Evolutionary conservation across 2,888 invertebrate species (phyloP), one percentile per base, ranked within the genome.

Genomic region (Pristionchus exspectatus): DNA sequence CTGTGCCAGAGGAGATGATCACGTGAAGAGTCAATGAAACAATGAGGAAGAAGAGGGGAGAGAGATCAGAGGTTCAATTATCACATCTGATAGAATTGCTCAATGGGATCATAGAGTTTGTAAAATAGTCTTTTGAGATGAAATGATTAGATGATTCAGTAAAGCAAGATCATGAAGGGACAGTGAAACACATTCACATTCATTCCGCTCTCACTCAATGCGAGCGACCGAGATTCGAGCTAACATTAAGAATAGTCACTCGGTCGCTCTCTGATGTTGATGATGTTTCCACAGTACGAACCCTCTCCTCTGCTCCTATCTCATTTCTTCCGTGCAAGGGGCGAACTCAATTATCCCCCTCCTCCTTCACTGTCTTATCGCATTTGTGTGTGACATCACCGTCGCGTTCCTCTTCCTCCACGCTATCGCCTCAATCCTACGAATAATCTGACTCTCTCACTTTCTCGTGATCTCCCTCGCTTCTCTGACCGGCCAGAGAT

Each of bases 291-390:
- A 59, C 24, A 24, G 24, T 24, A 24, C 18, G 59, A 59, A 9
- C 3, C 59, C 21, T 59, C 59, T 24, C 21, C 59, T 59, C 59
- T 59, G 59, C 59, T 59, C 21, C 59, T 59, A 50, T 50, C n/a
- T 30, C 69, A n/a, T 24, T 14, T 14, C 14, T n/a, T 21, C 30
- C 30, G 72, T 30, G 72, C 33, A 30, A 30, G 72, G 72, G 10
- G 30, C 30, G 72, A 72, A 77, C 74, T 77, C 74, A 77, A 77
- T 77, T 77, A 77, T 77, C 74, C 74, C 24, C 74, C 74, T 44
- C 74, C 44, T 27, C 27, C 74, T 44, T 44, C 74, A 30, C 44
- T 21, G 33, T 44, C 74, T 44, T 38, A 77, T 77, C 74, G 44
- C 16, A 44, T 77, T 72, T 77, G 44, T 38, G 44, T 38, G 74